Conservation (phyloP, 2,888 invertebrate genomes). For the Epiblema foenella region DNA sequence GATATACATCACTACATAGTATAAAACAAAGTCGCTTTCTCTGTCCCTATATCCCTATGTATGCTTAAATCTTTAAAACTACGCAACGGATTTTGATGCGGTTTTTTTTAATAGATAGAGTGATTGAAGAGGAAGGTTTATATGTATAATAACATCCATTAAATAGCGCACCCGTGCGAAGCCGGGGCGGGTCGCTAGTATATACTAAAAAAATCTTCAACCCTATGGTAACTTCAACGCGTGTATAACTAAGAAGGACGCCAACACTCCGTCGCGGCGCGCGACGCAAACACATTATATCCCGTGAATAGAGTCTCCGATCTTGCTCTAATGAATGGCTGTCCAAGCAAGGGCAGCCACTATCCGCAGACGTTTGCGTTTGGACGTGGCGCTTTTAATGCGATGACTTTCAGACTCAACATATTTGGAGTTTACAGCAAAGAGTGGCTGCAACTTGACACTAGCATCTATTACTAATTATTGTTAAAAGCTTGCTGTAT, state of each 20-base stretch:
- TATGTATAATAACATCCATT: too few species aligned
- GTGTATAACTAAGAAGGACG: slow-evolving; percentile 46
- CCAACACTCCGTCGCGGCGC: slow-evolving; percentile 50
- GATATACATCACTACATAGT: too few species aligned
- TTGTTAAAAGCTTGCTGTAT: background rate
- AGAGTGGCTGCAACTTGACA: background rate
- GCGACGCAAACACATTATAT: slow-evolving; percentile 51
- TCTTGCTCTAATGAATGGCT: slow-evolving; percentile 37
- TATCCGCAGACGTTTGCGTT: slow-evolving; percentile 12
- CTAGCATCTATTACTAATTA: background rate
- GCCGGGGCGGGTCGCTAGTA: too few species aligned
- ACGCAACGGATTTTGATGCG: too few species aligned
- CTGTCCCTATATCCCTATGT: too few species aligned
- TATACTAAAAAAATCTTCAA: background rate
- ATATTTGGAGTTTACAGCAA: background rate
- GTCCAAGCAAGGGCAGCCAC: slow-evolving; percentile 21
- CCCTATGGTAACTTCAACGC: slow-evolving; percentile 46
- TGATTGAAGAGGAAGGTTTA: too few species aligned
- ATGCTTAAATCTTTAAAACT: too few species aligned
- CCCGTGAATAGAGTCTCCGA: slow-evolving; percentile 45
- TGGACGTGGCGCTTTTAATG: background rate
- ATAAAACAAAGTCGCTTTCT: too few species aligned
- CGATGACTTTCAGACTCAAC: background rate
- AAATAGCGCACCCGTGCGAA: too few species aligned
- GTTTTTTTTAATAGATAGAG: too few species aligned